Evolutionary conservation across 2,113 vertebrate genomes (phyloP).

Genomic region (Albula goreensis): DNA sequence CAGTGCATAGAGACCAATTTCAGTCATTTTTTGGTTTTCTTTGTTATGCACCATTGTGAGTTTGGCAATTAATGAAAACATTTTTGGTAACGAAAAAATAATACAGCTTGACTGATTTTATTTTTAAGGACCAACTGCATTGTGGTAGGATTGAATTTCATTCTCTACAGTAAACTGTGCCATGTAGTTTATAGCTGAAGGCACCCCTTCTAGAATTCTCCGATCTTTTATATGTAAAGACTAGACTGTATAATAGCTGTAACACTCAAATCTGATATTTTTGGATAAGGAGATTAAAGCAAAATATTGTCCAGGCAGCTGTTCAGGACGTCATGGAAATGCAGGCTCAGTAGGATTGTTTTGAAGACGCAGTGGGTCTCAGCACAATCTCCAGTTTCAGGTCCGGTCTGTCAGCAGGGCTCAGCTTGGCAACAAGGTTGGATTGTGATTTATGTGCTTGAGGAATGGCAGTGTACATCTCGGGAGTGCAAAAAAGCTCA

Average conservation of each 20-base stretch:
- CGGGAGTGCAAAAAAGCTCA: background rate
- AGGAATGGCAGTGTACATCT: background rate
- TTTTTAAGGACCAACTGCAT: background rate
- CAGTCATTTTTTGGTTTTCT: background rate
- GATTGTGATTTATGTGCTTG: background rate
- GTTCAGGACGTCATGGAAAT: background rate
- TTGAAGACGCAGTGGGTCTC: background rate
- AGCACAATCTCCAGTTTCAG: background rate
- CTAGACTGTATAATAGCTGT: too few relatives aligned
- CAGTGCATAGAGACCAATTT: background rate
- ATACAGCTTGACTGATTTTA: background rate
- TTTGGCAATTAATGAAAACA: too few relatives aligned
- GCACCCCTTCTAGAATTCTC: too few relatives aligned
- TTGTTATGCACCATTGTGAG: too few relatives aligned
- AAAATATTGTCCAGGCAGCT: background rate
- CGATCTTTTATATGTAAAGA: too few relatives aligned
- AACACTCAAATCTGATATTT: too few relatives aligned
- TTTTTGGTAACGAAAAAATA: background rate
- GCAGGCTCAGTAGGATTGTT: background rate
- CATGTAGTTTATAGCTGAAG: too few relatives aligned
- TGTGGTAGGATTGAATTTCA: background rate
- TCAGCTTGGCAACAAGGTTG: background rate
- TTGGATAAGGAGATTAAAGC: background rate
- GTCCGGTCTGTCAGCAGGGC: conserved; percentile 18
- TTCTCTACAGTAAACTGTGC: too few relatives aligned